Evolutionary conservation across 2,113 vertebrate species (phyloP).

Genomic region (Pipra filicauda): DNA sequence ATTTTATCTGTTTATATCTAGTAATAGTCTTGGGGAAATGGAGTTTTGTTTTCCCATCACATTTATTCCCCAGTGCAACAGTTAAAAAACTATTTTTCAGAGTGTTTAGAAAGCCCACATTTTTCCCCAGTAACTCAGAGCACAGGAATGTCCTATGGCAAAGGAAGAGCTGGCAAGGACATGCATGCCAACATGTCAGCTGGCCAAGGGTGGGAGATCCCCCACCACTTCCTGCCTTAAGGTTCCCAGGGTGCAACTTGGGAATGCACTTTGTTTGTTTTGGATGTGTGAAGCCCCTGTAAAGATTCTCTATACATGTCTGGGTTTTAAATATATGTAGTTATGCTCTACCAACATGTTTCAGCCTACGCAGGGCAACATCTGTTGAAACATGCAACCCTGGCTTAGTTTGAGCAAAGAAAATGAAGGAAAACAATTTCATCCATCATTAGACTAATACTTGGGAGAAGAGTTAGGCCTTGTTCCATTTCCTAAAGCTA

Average conservation of each 20-base stretch:
- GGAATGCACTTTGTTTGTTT: conserved; percentile 40
- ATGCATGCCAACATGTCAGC: conserved; percentile 42
- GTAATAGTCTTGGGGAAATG: neutral
- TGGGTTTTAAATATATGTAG: conserved; percentile 21
- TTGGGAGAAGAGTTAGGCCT: conserved; percentile 17
- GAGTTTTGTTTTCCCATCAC: conserved; percentile 31
- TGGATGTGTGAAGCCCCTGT: conserved; percentile 34
- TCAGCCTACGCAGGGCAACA: conserved; percentile 37
- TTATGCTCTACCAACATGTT: conserved; percentile 35
- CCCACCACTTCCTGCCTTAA: conserved; percentile 25
- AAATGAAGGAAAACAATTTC: conserved; percentile 46
- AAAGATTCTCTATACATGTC: neutral
- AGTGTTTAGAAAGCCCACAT: conserved; percentile 4
- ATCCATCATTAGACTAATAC: conserved; percentile 29
- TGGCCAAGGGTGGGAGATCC: conserved; percentile 54
- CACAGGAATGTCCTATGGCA: conserved; percentile 57
- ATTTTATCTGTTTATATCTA: neutral
- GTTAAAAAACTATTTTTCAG: conserved; percentile 13
- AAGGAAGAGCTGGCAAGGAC: conserved; percentile 27
- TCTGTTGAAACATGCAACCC: conserved; percentile 49
- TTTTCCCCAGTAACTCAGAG: conserved; percentile 48
- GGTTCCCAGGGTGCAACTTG: conserved; percentile 47
- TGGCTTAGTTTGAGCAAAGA: conserved; percentile 16
- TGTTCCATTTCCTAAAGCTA: conserved; percentile 21
- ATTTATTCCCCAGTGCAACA: conserved; percentile 7